Evolutionary conservation across 2,888 invertebrate species (phyloP).

Genomic region (Ypsolopha sequella): DNA sequence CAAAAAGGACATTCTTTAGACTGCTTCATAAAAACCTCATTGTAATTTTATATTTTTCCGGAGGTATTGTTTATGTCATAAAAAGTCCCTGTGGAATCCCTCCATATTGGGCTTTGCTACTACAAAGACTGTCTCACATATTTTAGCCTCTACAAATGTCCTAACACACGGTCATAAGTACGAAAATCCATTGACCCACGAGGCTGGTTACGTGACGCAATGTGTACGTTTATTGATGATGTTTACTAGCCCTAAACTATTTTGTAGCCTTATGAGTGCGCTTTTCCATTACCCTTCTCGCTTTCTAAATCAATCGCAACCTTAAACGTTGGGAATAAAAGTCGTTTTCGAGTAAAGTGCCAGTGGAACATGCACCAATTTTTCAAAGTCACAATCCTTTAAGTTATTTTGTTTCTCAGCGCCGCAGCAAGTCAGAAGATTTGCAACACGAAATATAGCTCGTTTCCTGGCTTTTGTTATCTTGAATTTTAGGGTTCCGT

Average conservation of each 20-base stretch:
- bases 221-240: constrained; percentile 53
- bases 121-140: too few species aligned
- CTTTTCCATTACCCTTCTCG: constrained; percentile 29
- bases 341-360: not conserved
- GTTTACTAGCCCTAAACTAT: constrained; percentile 58
- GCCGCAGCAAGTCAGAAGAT: not conserved
- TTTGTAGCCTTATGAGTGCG: constrained; percentile 34
- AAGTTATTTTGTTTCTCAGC: constrained; percentile 3
- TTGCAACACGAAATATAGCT: not conserved
- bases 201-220: too few species aligned
- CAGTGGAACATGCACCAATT: constrained; percentile 2
- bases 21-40: too few species aligned
- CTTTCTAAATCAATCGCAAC: constrained; percentile 5
- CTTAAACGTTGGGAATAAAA: not conserved
- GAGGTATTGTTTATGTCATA: too few species aligned
- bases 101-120: too few species aligned
- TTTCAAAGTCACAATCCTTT: constrained; percentile 4
- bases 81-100: too few species aligned
- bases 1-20: too few species aligned
- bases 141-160: too few species aligned
- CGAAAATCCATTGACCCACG: too few species aligned
- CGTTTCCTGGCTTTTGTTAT: not conserved
- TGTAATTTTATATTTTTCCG: too few species aligned
- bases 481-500: not conserved
- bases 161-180: too few species aligned